phyloP scores from a whole-genome alignment of 1,140 invertebrate species.

The Drosophila oshimai region DNA sequence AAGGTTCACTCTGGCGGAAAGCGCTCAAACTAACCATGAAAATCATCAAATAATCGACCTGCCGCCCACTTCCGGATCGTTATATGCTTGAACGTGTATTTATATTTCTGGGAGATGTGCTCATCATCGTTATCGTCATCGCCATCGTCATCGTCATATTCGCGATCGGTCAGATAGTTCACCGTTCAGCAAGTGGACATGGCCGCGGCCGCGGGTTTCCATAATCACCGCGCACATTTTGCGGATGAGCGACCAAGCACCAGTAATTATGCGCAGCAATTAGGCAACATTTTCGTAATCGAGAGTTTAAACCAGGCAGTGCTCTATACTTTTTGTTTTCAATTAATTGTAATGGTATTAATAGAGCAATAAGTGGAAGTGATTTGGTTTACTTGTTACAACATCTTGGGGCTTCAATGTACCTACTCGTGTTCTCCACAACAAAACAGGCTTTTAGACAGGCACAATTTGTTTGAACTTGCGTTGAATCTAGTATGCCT shows the following conservation, averaged over 20 bases:
- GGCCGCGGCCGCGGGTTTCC: not conserved
- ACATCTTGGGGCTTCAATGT: too few relatives aligned
- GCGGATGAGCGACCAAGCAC: slow-evolving; percentile 16
- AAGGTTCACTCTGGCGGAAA: slow-evolving; percentile 38
- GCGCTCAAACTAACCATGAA: slow-evolving; percentile 36
- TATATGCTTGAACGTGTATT: not conserved
- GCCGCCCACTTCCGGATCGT: slow-evolving; percentile 28
- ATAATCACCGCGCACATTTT: slow-evolving; percentile 13
- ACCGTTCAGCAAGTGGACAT: not conserved
- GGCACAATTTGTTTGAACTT: too few relatives aligned
- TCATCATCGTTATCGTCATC: slow-evolving; percentile 5
- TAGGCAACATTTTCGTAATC: not conserved
- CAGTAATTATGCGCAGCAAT: slow-evolving; percentile 6
- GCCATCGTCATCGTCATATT: not conserved
- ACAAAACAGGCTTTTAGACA: too few relatives aligned
- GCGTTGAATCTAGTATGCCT: not conserved
- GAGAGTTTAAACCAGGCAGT: not conserved
- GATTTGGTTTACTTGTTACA: too few relatives aligned
- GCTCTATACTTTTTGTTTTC: not conserved
- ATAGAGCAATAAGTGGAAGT: too few relatives aligned
- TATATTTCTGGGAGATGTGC: slow-evolving; percentile 16
- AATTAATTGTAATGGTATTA: too few relatives aligned
- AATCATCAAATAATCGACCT: slow-evolving; percentile 29
- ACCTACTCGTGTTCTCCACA: too few relatives aligned
- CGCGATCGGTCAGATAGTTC: slow-evolving; percentile 8